Evolutionary conservation across 2,113 vertebrate genomes (phyloP).

Genomic region (Vicugna pacos): DNA sequence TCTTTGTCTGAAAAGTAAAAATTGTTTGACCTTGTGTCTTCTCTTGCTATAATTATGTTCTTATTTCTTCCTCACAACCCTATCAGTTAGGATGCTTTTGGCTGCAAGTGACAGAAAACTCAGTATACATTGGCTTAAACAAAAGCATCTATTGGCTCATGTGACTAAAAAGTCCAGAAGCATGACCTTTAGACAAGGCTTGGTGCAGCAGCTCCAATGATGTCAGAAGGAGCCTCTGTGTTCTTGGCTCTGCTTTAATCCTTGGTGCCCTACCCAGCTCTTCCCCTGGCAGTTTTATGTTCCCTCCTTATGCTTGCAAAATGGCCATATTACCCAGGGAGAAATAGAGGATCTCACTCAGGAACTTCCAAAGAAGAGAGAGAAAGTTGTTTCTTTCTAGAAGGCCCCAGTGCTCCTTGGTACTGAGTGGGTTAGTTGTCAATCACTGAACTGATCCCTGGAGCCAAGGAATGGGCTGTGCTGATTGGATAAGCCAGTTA

Average conservation of each 20-base stretch:
- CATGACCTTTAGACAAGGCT: background rate
- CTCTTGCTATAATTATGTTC: background rate
- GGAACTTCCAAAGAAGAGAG: background rate
- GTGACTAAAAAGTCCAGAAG: background rate
- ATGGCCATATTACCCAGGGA: background rate
- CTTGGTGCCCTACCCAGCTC: background rate
- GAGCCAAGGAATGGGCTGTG: background rate
- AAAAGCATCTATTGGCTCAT: background rate
- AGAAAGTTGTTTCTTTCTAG: background rate
- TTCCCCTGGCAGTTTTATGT: background rate
- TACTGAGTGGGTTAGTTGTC: background rate
- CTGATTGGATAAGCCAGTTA: background rate
- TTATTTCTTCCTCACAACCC: background rate
- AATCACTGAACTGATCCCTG: background rate
- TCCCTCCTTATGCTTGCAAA: background rate
- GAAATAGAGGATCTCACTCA: background rate
- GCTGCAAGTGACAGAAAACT: background rate
- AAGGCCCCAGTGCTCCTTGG: background rate
- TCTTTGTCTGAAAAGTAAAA: background rate
- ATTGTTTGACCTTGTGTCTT: background rate
- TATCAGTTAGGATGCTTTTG: background rate
- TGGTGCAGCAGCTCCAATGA: background rate
- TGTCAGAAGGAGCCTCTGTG: background rate
- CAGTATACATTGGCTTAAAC: background rate
- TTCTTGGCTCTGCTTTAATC: background rate